Conservation (phyloP, 2,797 vertebrate species). For the Halcyon chelicuti region DNA sequence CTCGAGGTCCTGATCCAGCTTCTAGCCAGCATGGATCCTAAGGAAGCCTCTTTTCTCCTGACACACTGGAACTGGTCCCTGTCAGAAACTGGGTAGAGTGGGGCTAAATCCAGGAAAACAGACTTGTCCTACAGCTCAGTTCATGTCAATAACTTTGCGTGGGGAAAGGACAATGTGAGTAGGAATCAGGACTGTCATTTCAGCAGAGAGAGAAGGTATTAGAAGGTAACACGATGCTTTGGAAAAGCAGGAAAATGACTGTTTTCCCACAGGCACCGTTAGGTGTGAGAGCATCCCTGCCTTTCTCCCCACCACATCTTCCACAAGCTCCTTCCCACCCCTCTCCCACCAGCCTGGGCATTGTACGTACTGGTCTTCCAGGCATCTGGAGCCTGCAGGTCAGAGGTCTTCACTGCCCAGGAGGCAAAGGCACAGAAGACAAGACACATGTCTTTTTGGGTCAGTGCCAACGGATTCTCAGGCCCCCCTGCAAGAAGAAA, state of each 20-base stretch:
- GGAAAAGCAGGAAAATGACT: background rate
- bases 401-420: conserved; percentile 93
- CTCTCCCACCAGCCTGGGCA: background rate
- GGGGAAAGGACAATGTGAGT: fast-evolving
- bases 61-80: background rate
- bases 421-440: conserved; percentile 95
- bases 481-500: conserved; percentile 49
- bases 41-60: background rate
- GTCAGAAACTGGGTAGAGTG: background rate
- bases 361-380: conserved; percentile 92
- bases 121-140: background rate
- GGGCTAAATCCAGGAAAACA: background rate
- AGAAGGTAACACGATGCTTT: background rate
- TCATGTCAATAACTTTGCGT: background rate
- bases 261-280: background rate
- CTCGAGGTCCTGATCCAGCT: background rate
- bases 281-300: background rate
- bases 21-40: background rate
- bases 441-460: conserved; percentile 93
- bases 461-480: conserved; percentile 29
- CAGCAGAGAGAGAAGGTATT: background rate
- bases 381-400: conserved; percentile 88
- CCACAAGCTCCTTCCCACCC: background rate
- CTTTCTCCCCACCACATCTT: background rate
- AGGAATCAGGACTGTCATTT: background rate